Percentiles rank a stretch among this genome's conserved stretches.
These are phyloP conservation scores for Drosophila mettleri DNA, from an alignment of 2,888 invertebrate genomes.

Conservation along the genomic window DNA sequence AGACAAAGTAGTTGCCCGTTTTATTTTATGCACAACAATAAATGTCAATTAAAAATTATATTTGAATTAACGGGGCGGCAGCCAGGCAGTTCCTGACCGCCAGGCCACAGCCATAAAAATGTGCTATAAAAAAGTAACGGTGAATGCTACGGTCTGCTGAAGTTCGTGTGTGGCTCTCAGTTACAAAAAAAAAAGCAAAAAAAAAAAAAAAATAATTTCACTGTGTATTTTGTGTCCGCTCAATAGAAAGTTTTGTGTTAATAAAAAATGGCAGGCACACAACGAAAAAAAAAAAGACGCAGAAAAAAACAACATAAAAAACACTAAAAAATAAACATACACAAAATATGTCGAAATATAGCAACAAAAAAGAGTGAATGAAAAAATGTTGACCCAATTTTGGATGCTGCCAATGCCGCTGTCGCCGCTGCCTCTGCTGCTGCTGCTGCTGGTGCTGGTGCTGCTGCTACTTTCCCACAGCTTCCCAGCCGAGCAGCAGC, in stretches of 20 bases:
- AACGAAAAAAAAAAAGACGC: conserved; percentile 27
- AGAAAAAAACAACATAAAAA: conserved; percentile 45
- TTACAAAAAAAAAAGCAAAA: conserved; percentile 38
- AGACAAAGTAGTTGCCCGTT: conserved; percentile 29
- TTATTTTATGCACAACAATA: conserved; percentile 63
- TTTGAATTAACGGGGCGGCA: conserved; percentile 56
- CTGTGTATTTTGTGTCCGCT: conserved; percentile 50
- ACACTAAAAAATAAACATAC: conserved; percentile 72
- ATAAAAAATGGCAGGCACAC: conserved; percentile 65
- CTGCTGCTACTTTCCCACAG: conserved; percentile 72
- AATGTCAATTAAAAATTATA: conserved; percentile 75
- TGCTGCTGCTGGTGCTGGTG: conserved; percentile 31
- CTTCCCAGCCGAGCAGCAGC: conserved; percentile 64
- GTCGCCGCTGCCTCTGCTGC: conserved; percentile 25
- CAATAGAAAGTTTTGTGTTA: conserved; percentile 78
- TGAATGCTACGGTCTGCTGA: conserved; percentile 75
- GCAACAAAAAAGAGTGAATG: conserved; percentile 81
- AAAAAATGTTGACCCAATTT: conserved; percentile 85
- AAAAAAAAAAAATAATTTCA: conserved; percentile 38
- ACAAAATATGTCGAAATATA: conserved; percentile 78
- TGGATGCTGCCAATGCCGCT: conserved; percentile 53
- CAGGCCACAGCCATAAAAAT: conserved; percentile 62
- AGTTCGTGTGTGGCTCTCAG: conserved; percentile 72
- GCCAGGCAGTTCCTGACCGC: conserved; percentile 38
- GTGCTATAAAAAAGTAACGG: conserved; percentile 75